Percentiles rank a stretch among this genome's conserved stretches.
phyloP scores from a whole-genome alignment of 2,797 vertebrate species.

The Halcyon smyrnensis region DNA sequence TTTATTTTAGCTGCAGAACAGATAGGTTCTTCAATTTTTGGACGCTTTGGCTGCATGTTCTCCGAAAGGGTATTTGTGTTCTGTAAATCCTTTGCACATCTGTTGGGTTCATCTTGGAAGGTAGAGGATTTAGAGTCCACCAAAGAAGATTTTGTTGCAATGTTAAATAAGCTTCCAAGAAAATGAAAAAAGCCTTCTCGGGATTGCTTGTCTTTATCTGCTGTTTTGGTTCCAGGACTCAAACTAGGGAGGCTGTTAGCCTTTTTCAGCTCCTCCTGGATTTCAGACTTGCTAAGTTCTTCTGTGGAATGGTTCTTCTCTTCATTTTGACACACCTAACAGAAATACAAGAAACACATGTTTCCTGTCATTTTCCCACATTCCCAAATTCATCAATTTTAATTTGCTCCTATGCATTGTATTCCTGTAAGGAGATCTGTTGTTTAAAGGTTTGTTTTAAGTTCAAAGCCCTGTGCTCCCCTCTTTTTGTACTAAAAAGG shows the following conservation, averaged over 20 bases:
- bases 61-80: neutral
- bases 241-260: constrained; percentile 71
- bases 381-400: neutral
- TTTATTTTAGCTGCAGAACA: neutral
- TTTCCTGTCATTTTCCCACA: neutral
- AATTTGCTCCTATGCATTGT: neutral
- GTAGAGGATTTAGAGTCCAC: constrained; percentile 70
- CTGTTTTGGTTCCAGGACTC: constrained; percentile 62
- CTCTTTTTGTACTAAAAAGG: neutral
- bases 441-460: neutral
- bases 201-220: constrained; percentile 73
- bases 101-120: constrained; percentile 62
- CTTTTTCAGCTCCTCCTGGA: constrained; percentile 75
- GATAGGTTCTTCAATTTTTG: neutral
- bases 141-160: constrained; percentile 76
- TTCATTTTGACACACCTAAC: constrained; percentile 69
- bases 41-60: neutral
- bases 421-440: neutral
- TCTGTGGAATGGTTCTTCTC: constrained; percentile 72
- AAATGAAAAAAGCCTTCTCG: constrained; percentile 83
- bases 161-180: constrained; percentile 82
- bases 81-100: constrained; percentile 61
- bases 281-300: constrained; percentile 61
- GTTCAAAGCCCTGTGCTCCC: neutral
- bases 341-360: constrained; percentile 17